A percentile compares a stretch with the other conserved stretches of the same genome.
phyloP scores from a whole-genome alignment of 2,113 vertebrate genomes.

The Colistium nudipinnis region DNA sequence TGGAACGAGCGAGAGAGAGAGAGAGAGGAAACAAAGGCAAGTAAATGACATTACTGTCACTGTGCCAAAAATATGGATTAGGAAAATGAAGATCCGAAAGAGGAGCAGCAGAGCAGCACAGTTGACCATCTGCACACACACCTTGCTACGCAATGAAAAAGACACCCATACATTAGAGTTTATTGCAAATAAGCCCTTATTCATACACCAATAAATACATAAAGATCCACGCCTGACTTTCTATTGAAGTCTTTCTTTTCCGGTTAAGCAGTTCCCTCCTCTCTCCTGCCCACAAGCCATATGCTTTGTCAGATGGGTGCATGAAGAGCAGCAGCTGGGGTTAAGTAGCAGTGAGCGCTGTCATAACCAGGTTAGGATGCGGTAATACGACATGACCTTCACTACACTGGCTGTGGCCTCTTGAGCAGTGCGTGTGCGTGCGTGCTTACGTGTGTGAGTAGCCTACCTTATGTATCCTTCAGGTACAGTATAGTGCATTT shows the following conservation, averaged over 20 bases:
- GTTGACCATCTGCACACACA: conserved; percentile 5
- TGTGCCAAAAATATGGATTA: conserved; percentile 31
- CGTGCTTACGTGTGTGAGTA: conserved; percentile 1
- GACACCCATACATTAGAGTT: background rate
- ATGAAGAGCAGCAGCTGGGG: conserved; percentile 48
- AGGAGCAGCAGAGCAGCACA: conserved; percentile 23
- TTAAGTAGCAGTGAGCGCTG: conserved; percentile 34
- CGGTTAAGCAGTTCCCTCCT: background rate
- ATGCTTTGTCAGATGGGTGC: conserved; percentile 22
- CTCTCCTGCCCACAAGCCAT: background rate
- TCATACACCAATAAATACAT: background rate
- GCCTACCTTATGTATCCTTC: conserved; percentile 16
- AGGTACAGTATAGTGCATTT: conserved; percentile 17
- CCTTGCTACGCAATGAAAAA: background rate
- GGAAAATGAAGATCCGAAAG: no score
- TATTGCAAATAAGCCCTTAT: background rate
- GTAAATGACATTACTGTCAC: conserved; percentile 22
- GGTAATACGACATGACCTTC: conserved; percentile 54
- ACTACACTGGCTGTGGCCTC: conserved; percentile 37
- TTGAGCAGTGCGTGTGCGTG: conserved; percentile 8
- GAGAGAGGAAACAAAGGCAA: conserved; percentile 3
- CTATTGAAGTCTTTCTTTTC: background rate
- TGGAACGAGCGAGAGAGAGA: conserved; percentile 5
- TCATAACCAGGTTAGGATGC: conserved; percentile 43
- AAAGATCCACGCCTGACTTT: background rate